phyloP scores from a whole-genome alignment of 2,797 vertebrate genomes.

The Petrocephalus sullivani region DNA sequence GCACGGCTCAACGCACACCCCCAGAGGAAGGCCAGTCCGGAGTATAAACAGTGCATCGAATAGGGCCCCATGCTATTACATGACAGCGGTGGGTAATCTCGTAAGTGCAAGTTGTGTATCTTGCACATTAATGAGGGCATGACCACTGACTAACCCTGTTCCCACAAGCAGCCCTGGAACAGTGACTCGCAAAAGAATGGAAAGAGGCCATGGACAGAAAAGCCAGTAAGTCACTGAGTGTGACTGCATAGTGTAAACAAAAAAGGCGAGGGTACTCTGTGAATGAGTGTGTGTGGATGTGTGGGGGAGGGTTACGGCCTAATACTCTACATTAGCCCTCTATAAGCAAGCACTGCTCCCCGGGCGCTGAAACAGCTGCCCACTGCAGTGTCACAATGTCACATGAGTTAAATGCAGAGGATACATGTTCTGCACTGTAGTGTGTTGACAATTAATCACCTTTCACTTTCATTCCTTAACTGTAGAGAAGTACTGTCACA shows the following conservation, averaged over 20 bases:
- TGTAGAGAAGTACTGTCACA: not conserved
- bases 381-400: too few species aligned
- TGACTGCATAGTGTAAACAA: not conserved
- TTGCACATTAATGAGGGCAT: not conserved
- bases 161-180: not conserved
- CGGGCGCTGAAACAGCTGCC: too few species aligned
- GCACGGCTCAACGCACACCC: not conserved
- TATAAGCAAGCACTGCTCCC: too few species aligned
- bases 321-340: not conserved
- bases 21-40: not conserved
- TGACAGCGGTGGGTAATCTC: not conserved
- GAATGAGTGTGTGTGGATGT: not conserved
- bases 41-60: not conserved
- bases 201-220: not conserved
- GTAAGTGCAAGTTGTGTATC: not conserved
- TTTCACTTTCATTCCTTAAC: not conserved
- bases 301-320: not conserved
- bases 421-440: too few species aligned
- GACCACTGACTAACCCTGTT: not conserved
- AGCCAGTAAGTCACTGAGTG: not conserved
- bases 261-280: not conserved
- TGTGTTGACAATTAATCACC: too few species aligned
- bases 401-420: too few species aligned
- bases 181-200: not conserved
- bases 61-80: not conserved